Evolutionary conservation across 2,113 vertebrate species (phyloP), one percentile per base, ranked within the genome.

Genomic region (Tor tambroides): DNA sequence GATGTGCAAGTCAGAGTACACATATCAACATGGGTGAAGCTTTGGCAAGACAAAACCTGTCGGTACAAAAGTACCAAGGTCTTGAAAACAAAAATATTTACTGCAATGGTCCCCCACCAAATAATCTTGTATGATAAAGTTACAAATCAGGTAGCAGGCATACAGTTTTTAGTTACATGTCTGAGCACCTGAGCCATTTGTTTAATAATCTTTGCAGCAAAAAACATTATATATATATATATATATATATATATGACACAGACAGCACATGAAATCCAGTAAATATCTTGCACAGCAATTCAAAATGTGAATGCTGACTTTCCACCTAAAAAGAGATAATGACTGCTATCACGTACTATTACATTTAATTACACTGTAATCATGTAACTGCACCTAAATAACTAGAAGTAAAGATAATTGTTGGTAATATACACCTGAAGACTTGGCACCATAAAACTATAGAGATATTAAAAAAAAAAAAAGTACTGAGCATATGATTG

Each of bases 81-180:
- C 11, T 6, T 63, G 15, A n/a, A 51, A 10, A 43, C 51, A 83
- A 81, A 77, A 75, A 82, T 65, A 80, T 51, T 72, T 56, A 83
- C 67, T 83, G 46, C 46, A 87, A 43, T 89, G 88, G 82, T 89
- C 85, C 88, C 85, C 43, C 30, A 51, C 61, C 59, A 85, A 67
- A 83, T 41, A 69, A 30, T 78, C n/a, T 59, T 38, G 38, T 30
- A 38, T 69, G 19, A 79, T 72, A 74, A 15, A 84, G n/a, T 28
- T 80, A 83, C n/a, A 84, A 71, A 76, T 56, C 38, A 72, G 71
- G 43, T 19, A 76, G 28, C 79, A 74, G 61, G 54, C 78, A 19
- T 63, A 35, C 7, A 0, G 19, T 19, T 75, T 82, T 81, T 32
- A 74, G 71, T 67, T 54, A 74, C 63, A 51, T 10, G 15, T 71